Evolutionary conservation across 2,797 vertebrate species (phyloP), one percentile per base, ranked within the genome.

Genomic region (Myotis pilosus): DNA sequence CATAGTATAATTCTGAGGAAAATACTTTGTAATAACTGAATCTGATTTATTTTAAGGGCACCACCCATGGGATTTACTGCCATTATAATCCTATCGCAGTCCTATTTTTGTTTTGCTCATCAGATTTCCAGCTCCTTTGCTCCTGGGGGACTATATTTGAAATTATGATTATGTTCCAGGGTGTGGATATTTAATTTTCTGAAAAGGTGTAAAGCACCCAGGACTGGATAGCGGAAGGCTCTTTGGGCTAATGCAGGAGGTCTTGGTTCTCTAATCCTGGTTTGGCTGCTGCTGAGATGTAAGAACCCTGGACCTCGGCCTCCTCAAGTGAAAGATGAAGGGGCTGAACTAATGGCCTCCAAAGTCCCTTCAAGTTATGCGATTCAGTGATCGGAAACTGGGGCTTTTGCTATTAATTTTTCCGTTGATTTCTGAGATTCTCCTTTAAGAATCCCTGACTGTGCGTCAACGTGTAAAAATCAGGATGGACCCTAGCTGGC

Each of bases 171-270:
- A 47, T 62, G 0, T 86, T 71, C 23, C 15, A 49, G 25, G 82
- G 53, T 64, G 5, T 88, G 62, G 4, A 66, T 75, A 91, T 95
- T 93, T 89, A 53, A 28, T 69, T 93, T 91, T 78, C 69, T 84
- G 64, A 53, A 83, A 94, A n/a, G 7, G 15, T 60, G 1, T 36
- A 57, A 44, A n/a, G 25, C 16, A 91, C 16, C 6, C 76, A 68
- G 69, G 12, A 5, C 55, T 36, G 12, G n/a, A 17, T 55, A 57
- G 64, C 0, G 11, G n/a, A 80, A 76, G 30, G 0, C 11, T 75
- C 38, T 16, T 12, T 75, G 22, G 28, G 2, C 5, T 22, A 30
- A 17, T 68, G 0, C 17, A 87, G 69, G 3, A 71, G 38, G 25
- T 33, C 20, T 19, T 10, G 28, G 12, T 80, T 89, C 74, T 78